Conservation (phyloP, 2,797 vertebrate genomes). For the Champsocephalus esox region DNA sequence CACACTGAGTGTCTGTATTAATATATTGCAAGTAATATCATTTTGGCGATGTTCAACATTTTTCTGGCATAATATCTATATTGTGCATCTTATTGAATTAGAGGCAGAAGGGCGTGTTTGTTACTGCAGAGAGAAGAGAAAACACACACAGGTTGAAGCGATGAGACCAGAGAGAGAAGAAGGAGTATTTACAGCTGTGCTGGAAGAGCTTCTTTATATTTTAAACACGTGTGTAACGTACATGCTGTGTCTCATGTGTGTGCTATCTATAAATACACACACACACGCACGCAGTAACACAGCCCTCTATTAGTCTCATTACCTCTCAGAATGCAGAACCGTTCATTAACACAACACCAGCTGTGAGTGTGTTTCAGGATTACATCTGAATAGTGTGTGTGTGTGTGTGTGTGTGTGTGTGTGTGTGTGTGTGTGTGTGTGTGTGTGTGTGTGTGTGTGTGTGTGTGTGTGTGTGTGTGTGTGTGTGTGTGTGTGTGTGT, state of each 20-base stretch:
- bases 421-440: slow-evolving; percentile 26
- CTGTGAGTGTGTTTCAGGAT: slow-evolving; percentile 24
- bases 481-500: slow-evolving; percentile 18
- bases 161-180: background rate
- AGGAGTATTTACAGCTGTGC: slow-evolving; percentile 34
- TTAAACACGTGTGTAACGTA: slow-evolving; percentile 7
- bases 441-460: background rate
- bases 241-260: slow-evolving; percentile 7
- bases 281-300: background rate
- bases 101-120: background rate
- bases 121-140: background rate
- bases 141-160: slow-evolving; percentile 21
- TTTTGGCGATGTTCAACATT: too few relatives aligned
- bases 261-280: slow-evolving; percentile 20
- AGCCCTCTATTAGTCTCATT: slow-evolving; percentile 27
- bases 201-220: slow-evolving; percentile 2
- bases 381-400: background rate
- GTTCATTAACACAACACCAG: slow-evolving; percentile 56
- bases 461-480: background rate
- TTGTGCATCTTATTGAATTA: background rate
- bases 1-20: too few relatives aligned
- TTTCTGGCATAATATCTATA: too few relatives aligned
- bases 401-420: slow-evolving; percentile 13
- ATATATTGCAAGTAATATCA: too few relatives aligned
- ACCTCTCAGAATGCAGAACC: slow-evolving; percentile 17